These are phyloP conservation scores for Acanthaster planci DNA, from an alignment of 35 echinoderm and acorn worm species.

Conservation along the genomic window DNA sequence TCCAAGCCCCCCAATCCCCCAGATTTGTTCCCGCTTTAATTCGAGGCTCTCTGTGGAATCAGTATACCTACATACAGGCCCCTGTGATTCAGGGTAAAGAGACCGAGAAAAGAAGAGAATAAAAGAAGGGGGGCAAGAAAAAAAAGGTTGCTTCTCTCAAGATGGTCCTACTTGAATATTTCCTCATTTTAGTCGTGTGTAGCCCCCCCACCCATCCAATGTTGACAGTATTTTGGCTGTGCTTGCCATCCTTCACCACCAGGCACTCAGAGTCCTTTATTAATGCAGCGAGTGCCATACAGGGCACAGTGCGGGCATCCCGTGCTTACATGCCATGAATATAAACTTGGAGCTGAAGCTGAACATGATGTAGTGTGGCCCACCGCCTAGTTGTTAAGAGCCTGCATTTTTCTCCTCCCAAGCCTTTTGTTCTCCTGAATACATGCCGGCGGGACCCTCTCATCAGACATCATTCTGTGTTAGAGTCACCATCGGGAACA, in stretches of 20 bases:
- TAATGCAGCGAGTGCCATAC: conserved; percentile 29
- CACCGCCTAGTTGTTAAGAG: not conserved
- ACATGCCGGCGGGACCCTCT: not conserved
- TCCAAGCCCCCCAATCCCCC: too few relatives aligned
- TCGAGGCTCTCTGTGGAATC: not conserved
- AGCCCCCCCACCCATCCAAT: conserved; percentile 9
- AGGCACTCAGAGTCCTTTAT: conserved; percentile 26
- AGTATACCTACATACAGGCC: conserved; percentile 11
- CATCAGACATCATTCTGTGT: conserved; percentile 14
- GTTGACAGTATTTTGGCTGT: conserved; percentile 33
- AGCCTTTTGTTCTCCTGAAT: not conserved
- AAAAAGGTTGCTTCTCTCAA: conserved; percentile 9
- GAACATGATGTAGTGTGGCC: conserved; percentile 14
- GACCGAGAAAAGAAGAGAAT: not conserved
- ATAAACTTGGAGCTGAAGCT: conserved; percentile 16
- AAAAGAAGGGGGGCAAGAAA: not conserved
- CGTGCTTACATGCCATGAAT: conserved; percentile 24
- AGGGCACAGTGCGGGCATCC: conserved; percentile 19
- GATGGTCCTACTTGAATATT: not conserved
- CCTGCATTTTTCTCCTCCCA: not conserved
- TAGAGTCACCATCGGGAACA: not conserved
- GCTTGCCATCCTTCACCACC: conserved; percentile 18
- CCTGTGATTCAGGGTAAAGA: not conserved
- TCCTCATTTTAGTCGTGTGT: not conserved
- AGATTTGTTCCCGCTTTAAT: too few relatives aligned